Percentiles rank a stretch among this genome's conserved stretches.
These are phyloP conservation scores for Callorhinus ursinus DNA, from an alignment of 2,113 vertebrate genomes.

Conservation along the genomic window DNA sequence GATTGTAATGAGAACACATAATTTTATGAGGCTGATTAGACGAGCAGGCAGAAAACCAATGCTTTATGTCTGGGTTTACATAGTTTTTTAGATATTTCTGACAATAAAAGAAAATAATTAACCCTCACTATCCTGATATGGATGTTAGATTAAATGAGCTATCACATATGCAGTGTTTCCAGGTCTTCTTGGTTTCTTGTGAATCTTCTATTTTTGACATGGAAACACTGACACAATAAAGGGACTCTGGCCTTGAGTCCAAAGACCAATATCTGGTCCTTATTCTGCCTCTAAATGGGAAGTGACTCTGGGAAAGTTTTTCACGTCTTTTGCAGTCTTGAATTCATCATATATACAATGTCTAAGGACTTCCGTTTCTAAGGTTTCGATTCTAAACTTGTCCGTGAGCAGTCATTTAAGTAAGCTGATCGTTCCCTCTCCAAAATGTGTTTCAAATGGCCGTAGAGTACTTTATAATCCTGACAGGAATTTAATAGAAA, in stretches of 20 bases:
- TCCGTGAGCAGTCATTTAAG: neutral
- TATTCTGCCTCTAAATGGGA: neutral
- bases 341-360: neutral
- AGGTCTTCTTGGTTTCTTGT: neutral
- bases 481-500: neutral
- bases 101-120: neutral
- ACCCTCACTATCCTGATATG: neutral
- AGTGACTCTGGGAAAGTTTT: neutral
- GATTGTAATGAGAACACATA: conserved; percentile 24
- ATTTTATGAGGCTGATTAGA: conserved; percentile 17
- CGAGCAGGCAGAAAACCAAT: neutral
- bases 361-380: neutral
- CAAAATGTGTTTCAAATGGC: neutral
- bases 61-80: neutral
- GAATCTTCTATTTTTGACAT: neutral
- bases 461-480: neutral
- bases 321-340: neutral
- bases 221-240: neutral
- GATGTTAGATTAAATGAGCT: neutral
- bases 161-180: neutral
- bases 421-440: neutral
- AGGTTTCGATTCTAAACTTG: neutral
- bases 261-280: neutral
- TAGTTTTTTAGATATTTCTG: neutral
- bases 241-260: neutral